A percentile compares a stretch with the other conserved stretches of the same genome.
Conservation (phyloP, 2,888 invertebrate species). For the Drosophila imparisetae region DNA sequence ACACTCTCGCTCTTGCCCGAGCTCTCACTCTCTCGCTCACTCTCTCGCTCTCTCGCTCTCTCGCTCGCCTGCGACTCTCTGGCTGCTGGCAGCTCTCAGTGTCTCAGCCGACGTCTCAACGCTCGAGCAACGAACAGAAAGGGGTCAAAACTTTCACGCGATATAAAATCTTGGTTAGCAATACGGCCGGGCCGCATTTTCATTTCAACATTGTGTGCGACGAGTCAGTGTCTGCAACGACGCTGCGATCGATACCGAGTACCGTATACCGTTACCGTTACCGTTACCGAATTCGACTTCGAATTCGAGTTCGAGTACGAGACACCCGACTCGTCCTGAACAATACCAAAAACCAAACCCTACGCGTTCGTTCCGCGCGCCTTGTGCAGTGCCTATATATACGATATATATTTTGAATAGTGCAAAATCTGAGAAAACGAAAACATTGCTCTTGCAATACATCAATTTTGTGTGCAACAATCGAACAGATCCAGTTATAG, state of each 20-base stretch:
- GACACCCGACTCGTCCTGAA: conserved; percentile 50
- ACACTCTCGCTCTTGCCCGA: conserved; percentile 12
- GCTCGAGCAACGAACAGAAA: conserved; percentile 81
- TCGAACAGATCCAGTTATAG: conserved; percentile 42
- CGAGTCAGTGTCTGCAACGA: conserved; percentile 75
- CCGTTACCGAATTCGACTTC: conserved; percentile 9
- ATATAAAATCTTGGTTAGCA: conserved; percentile 85
- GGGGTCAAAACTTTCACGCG: conserved; percentile 86
- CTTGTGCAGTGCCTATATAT: conserved; percentile 25
- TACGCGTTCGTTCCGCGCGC: conserved; percentile 40
- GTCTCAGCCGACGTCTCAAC: conserved; percentile 19
- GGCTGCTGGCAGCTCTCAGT: conserved; percentile 17
- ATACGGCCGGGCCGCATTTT: conserved; percentile 84
- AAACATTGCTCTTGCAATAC: conserved; percentile 35
- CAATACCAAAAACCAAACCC: conserved; percentile 17
- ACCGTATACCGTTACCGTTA: conserved; percentile 16
- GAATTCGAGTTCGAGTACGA: conserved; percentile 13
- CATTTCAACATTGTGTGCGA: conserved; percentile 84
- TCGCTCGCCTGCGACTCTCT: conserved; percentile 41
- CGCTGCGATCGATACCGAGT: conserved; percentile 50
- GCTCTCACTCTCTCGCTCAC: conserved; percentile 30
- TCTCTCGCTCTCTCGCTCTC: conserved; percentile 27
- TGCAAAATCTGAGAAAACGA: conserved; percentile 16
- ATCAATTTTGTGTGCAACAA: conserved; percentile 47
- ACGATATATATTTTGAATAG: conserved; percentile 13